A percentile compares a stretch with the other conserved stretches of the same genome.
phyloP scores from a whole-genome alignment of 2,888 invertebrate genomes.

The Sceliomorpha sp. region DNA sequence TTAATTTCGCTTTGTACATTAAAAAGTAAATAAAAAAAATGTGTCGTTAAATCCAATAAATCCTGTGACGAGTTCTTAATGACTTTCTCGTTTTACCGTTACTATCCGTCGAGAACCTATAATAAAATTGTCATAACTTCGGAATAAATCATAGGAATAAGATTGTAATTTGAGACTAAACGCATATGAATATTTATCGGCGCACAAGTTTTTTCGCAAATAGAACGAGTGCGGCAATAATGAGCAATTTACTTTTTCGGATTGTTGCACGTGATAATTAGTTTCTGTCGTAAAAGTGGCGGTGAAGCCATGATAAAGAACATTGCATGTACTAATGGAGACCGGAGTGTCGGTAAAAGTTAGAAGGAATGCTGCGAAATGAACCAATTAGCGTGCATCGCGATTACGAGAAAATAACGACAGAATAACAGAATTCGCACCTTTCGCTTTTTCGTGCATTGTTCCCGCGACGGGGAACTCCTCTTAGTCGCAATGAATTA shows the following conservation, averaged over 20 bases:
- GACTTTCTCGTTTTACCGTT: too few species aligned
- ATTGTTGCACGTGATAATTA: slow-evolving; percentile 21
- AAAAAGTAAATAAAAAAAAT: too few species aligned
- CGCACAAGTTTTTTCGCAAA: slow-evolving; percentile 2
- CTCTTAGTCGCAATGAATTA: slow-evolving; percentile 5
- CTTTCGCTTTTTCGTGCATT: slow-evolving; percentile 39
- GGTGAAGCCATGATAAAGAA: slow-evolving; percentile 15
- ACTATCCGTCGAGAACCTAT: too few species aligned
- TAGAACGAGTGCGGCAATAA: slow-evolving; percentile 10
- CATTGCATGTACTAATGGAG: slow-evolving; percentile 27
- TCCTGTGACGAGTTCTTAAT: too few species aligned
- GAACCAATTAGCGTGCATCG: slow-evolving; percentile 58
- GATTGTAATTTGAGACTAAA: not conserved
- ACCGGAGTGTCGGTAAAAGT: slow-evolving; percentile 34
- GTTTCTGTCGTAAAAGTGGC: slow-evolving; percentile 16
- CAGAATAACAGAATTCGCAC: slow-evolving; percentile 27
- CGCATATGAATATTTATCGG: slow-evolving; percentile 12
- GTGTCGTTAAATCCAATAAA: too few species aligned
- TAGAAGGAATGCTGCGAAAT: slow-evolving; percentile 58
- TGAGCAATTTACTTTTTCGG: slow-evolving; percentile 23
- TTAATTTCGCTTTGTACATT: too few species aligned
- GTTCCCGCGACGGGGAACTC: slow-evolving; percentile 13
- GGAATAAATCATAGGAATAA: not conserved
- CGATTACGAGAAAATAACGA: slow-evolving; percentile 41
- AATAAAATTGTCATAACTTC: not conserved